These are phyloP conservation scores for Cyprinus carpio DNA, from an alignment of 2,113 vertebrate genomes.

Conservation along the genomic window DNA sequence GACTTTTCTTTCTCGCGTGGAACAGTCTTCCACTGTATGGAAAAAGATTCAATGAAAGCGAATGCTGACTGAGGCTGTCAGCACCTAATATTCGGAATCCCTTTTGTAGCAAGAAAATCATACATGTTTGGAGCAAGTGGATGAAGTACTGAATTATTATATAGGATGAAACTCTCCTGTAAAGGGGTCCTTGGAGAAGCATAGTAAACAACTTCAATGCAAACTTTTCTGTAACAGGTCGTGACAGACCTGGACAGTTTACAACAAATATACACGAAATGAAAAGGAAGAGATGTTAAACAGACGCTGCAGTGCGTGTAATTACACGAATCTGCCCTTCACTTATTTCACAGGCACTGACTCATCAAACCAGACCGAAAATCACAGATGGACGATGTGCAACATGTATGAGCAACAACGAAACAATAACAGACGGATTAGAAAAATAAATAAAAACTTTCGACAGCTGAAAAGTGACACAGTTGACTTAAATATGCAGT, in stretches of 20 bases:
- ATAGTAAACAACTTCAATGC: background rate
- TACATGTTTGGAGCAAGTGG: background rate
- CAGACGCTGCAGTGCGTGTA: background rate
- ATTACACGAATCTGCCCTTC: constrained; percentile 19
- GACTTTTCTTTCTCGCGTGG: background rate
- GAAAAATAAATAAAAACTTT: background rate
- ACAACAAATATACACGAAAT: background rate
- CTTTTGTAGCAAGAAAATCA: background rate
- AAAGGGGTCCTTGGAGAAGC: background rate
- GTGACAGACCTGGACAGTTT: background rate
- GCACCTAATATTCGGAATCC: background rate
- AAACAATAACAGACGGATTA: background rate
- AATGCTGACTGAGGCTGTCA: background rate
- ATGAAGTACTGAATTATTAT: background rate
- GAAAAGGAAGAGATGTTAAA: background rate
- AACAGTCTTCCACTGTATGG: too few relatives aligned
- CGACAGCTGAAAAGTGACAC: background rate
- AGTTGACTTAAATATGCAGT: background rate
- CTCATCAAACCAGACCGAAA: constrained; percentile 17
- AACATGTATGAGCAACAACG: constrained; percentile 30
- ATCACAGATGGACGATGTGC: constrained; percentile 11
- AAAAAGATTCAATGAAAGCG: background rate
- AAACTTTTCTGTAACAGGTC: background rate
- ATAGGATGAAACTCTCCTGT: background rate
- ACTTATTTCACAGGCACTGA: background rate